These are phyloP conservation scores for Leptestheria dahalacensis DNA, from an alignment of 1,140 invertebrate species.

Conservation along the genomic window DNA sequence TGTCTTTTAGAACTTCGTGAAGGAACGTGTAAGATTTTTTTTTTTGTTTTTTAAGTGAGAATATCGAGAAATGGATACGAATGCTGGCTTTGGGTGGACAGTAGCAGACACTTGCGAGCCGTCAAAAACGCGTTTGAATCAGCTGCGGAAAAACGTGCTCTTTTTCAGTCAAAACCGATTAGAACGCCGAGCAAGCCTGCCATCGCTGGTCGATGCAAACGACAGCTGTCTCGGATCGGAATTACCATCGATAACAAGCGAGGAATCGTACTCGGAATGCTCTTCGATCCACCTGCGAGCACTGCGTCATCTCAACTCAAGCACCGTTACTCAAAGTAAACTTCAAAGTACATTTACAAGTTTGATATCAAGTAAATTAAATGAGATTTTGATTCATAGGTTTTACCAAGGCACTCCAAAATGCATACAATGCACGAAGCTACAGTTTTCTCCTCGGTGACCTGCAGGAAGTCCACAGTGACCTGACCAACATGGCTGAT, in stretches of 20 bases:
- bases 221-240: not conserved
- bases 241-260: not conserved
- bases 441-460: not conserved
- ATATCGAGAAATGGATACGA: too few species aligned
- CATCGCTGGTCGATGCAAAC: not conserved
- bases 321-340: not conserved
- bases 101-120: not conserved
- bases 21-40: too few species aligned
- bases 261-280: not conserved
- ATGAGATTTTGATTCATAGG: not conserved
- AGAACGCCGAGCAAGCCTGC: not conserved
- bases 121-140: not conserved
- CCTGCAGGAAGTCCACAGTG: not conserved
- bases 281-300: not conserved
- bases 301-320: not conserved
- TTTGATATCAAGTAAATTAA: not conserved
- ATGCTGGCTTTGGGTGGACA: not conserved
- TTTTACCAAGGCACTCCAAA: not conserved
- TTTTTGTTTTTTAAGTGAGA: too few species aligned
- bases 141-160: not conserved
- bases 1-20: too few species aligned
- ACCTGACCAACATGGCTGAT: not conserved
- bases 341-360: not conserved
- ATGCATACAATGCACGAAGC: not conserved
- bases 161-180: not conserved